Evolutionary conservation across 2,797 vertebrate species (phyloP).

Genomic region (Eidolon dupreanum): DNA sequence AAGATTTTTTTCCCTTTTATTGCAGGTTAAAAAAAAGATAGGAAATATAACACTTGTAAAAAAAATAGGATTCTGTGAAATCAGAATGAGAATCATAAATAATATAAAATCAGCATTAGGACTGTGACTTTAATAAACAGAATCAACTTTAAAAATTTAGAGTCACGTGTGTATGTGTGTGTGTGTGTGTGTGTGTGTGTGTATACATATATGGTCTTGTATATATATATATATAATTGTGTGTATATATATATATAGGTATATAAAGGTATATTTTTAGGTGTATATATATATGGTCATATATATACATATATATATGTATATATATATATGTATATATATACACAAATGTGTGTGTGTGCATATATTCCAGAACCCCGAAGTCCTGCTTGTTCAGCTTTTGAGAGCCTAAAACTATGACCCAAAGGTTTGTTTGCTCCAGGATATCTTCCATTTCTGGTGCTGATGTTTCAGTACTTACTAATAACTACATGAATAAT

Average conservation of each 20-base stretch:
- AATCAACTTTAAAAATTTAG: slow-evolving; percentile 67
- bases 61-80: slow-evolving; percentile 83
- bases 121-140: slow-evolving; percentile 76
- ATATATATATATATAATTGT: no score
- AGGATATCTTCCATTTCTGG: slow-evolving; percentile 76
- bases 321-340: background rate
- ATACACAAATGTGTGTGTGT: background rate
- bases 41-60: slow-evolving; percentile 75
- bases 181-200: no score
- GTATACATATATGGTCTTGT: no score
- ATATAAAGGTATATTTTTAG: no score
- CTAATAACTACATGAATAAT: slow-evolving; percentile 84
- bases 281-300: background rate
- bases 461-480: slow-evolving; percentile 81
- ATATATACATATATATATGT: no score
- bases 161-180: background rate
- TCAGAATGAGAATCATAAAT: slow-evolving; percentile 77
- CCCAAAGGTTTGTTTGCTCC: slow-evolving; percentile 76
- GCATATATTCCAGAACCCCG: slow-evolving; percentile 50
- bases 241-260: no score
- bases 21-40: slow-evolving; percentile 77
- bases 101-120: slow-evolving; percentile 71
- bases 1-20: slow-evolving; percentile 77
- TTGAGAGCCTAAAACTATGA: slow-evolving; percentile 81
- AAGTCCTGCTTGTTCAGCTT: slow-evolving; percentile 77